These are phyloP conservation scores for Genyomyrus donnyi DNA, from an alignment of 2,113 vertebrate species.

Conservation along the genomic window DNA sequence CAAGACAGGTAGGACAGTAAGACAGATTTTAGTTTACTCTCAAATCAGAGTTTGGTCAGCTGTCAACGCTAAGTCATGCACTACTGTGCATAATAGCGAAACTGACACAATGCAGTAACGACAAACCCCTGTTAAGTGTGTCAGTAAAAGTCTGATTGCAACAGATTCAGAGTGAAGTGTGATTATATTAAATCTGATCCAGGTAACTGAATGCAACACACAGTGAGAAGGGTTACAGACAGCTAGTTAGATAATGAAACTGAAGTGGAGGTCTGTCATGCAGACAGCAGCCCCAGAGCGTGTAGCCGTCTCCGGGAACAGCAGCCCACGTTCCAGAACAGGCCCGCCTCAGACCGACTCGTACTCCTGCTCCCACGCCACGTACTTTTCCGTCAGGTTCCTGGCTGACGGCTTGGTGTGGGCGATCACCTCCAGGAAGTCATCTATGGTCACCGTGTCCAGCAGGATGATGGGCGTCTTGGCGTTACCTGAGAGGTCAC, in stretches of 20 bases:
- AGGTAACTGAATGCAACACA: not conserved
- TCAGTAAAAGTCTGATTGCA: not conserved
- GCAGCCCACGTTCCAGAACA: not conserved
- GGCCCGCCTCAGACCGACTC: slow-evolving; percentile 68
- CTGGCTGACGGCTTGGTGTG: slow-evolving; percentile 85
- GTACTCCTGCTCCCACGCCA: slow-evolving; percentile 80
- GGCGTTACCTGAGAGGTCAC: slow-evolving; percentile 47
- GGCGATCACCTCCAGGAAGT: slow-evolving; percentile 77
- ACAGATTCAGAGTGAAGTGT: not conserved
- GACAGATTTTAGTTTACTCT: not conserved
- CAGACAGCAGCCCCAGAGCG: not conserved
- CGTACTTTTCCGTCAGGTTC: slow-evolving; percentile 73
- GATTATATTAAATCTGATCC: not conserved
- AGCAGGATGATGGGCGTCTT: slow-evolving; percentile 57
- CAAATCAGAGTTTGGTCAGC: not conserved
- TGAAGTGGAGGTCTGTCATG: not conserved
- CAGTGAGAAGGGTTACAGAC: not conserved
- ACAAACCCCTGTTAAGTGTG: not conserved
- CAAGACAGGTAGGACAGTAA: not conserved
- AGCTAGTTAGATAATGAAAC: not conserved
- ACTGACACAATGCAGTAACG: not conserved
- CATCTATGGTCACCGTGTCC: slow-evolving; percentile 75
- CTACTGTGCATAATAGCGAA: not conserved
- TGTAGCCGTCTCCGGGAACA: not conserved
- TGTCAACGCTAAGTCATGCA: not conserved